phyloP scores from a whole-genome alignment of 1,140 invertebrate species.

The Aplysia californica region DNA sequence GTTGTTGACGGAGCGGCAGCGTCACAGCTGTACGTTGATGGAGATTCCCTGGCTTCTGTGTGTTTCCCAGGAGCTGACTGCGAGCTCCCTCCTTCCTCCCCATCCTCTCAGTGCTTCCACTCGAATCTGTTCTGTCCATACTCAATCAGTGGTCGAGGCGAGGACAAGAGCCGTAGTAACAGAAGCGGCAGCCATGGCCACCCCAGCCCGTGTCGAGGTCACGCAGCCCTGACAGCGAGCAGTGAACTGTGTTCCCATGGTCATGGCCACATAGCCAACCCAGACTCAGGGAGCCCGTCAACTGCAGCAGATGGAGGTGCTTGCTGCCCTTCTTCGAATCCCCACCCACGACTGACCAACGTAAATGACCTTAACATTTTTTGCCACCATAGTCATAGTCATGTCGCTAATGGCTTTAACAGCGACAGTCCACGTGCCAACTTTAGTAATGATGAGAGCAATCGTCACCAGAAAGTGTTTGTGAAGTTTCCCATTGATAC shows the following conservation, averaged over 20 bases:
- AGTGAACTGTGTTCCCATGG: neutral
- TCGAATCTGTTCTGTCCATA: slow-evolving; percentile 6
- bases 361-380: slow-evolving; percentile 15
- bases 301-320: slow-evolving; percentile 6
- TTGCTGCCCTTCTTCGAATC: slow-evolving; percentile 8
- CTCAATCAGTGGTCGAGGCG: neutral
- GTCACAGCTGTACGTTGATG: slow-evolving; percentile 2
- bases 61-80: slow-evolving; percentile 16
- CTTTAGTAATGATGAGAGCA: slow-evolving; percentile 54
- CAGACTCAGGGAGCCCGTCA: neutral
- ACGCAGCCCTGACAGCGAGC: slow-evolving; percentile 7
- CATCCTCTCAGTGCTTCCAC: neutral
- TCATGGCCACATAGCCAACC: no score
- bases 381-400: slow-evolving; percentile 15
- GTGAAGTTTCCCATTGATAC: slow-evolving; percentile 44
- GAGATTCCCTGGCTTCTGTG: no score
- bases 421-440: slow-evolving; percentile 41
- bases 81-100: slow-evolving; percentile 2
- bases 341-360: neutral
- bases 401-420: slow-evolving; percentile 34
- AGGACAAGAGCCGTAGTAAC: neutral
- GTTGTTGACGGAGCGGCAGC: slow-evolving; percentile 28
- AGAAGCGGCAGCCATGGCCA: no score
- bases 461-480: slow-evolving; percentile 52
- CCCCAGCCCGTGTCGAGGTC: neutral